phyloP scores from a whole-genome alignment of 1,140 invertebrate genomes.

The Habropoda laboriosa region DNA sequence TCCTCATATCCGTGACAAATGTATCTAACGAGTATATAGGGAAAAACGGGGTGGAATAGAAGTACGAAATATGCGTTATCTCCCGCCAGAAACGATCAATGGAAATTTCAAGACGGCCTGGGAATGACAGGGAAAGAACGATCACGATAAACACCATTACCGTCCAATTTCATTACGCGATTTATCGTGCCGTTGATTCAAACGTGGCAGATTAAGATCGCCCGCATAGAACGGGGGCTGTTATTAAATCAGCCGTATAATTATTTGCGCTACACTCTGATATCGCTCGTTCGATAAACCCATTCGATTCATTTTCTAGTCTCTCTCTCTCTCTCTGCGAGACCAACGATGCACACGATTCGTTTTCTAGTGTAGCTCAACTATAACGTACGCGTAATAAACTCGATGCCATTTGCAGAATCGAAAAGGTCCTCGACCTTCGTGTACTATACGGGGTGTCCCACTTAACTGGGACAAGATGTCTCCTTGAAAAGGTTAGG shows the following conservation, averaged over 20 bases:
- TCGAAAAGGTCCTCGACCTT: not conserved
- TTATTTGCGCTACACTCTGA: not conserved
- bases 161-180: not conserved
- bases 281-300: not conserved
- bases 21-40: not conserved
- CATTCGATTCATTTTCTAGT: not conserved
- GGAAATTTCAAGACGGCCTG: not conserved
- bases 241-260: conserved; percentile 18
- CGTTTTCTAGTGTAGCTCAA: not conserved
- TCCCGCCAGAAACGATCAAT: not conserved
- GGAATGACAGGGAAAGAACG: not conserved
- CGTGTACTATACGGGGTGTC: not conserved
- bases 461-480: no score
- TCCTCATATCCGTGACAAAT: conserved; percentile 27
- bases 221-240: not conserved
- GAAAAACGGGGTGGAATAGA: not conserved
- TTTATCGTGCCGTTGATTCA: not conserved
- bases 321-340: no score
- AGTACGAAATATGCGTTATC: not conserved
- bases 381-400: not conserved
- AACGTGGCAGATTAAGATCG: not conserved
- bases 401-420: not conserved
- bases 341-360: not conserved
- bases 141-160: conserved; percentile 5
- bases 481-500: no score